Base-by-base conservation (phyloP, 2,797 vertebrate species). In the Oryzias sinensis region DNA sequence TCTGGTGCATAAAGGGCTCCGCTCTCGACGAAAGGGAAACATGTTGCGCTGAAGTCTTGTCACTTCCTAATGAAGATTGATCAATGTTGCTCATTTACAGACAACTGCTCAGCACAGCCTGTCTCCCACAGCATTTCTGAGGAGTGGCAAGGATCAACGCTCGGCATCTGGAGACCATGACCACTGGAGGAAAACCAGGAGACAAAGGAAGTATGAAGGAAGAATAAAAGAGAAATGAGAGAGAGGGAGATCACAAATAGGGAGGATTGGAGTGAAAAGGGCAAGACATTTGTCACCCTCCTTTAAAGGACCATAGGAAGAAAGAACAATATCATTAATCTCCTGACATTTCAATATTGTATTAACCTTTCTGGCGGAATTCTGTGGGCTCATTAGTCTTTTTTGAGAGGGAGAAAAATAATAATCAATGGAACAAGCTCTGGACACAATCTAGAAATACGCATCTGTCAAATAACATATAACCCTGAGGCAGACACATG, bases 291-390 rank as follows among this genome's bases (percentile, higher is more conserved):
- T 90, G 90, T 93, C 92, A 93, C 89, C 85, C 78, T 84, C 68
- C 68, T 64, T 80, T 83, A 76, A 62, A 77, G 80, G 75, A 83
- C 70, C 78, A 85, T 68, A 70, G 76, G 60, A 84, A 83, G 78
- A 84, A 89, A 83, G 87, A 92, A 90, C 87, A 87, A 81, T 84
- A 87, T 82, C 90, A 92, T 93, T 91, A 90, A 91, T 93, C 92
- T 92, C 83, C 83, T 93, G 92, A 92, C 90, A 93, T 93, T 93
- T 93, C 88, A 92, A 93, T 91, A 92, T 92, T 90, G 90, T 90
- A 92, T 93, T 93, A 93, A 93, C 92, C 91, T 93, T 93, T 93
- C 90, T 83, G 67, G 70, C 83, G 83, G 84, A 88, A 91, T 91
- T 90, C 79, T 80, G 54, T 61, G 59, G 46, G 76, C 89, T 92